These are phyloP conservation scores for Limnephilus lunatus DNA, from an alignment of 2,888 invertebrate species.

Conservation along the genomic window DNA sequence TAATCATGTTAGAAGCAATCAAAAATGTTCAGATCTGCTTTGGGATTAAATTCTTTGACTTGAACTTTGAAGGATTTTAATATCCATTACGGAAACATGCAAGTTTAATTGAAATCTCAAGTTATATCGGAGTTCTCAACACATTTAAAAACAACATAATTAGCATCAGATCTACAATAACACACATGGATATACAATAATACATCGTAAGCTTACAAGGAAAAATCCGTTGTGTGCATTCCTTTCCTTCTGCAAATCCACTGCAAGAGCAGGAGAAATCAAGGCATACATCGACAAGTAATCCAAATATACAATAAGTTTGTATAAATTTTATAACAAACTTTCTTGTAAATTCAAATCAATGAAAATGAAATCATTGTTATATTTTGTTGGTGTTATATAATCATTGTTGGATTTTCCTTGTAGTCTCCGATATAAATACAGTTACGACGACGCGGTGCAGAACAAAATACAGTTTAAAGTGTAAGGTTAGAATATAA, in stretches of 20 bases:
- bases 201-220: background rate
- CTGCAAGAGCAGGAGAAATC: background rate
- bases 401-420: background rate
- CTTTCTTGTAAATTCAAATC: background rate
- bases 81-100: background rate
- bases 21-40: background rate
- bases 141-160: conserved; percentile 10
- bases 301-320: background rate
- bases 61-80: background rate
- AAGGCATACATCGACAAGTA: background rate
- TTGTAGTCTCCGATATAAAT: background rate
- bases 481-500: background rate
- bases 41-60: background rate
- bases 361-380: background rate
- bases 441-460: background rate
- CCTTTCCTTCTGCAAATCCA: background rate
- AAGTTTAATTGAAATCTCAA: background rate
- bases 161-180: background rate
- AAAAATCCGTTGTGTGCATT: background rate
- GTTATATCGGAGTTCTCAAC: background rate
- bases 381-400: background rate
- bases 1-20: background rate
- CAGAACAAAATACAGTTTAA: background rate
- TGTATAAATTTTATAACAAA: background rate
- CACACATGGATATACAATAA: background rate